Evolutionary conservation across 2,113 vertebrate species (phyloP), one percentile per base, ranked within the genome.

Genomic region (Pangasianodon gigas): DNA sequence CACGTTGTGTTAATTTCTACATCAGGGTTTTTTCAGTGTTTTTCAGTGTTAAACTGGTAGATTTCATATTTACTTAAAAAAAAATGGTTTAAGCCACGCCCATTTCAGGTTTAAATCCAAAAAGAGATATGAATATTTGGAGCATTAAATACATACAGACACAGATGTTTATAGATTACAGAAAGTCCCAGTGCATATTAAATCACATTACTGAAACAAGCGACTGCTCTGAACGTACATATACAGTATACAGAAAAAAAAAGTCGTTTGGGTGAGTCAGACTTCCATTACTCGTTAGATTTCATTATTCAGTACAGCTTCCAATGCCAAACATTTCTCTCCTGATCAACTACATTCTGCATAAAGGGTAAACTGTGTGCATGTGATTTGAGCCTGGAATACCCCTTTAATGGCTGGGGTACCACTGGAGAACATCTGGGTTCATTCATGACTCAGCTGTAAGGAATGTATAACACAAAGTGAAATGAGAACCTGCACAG

Each of bases 361-460:
- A 60, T 44, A 37, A 83, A 44, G 3, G n/a, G 14, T 83, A 21
- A 21, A 37, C 1, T 21, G 29, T 6, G 54, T 32, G 7, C 52
- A 1, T 60, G 54, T 19, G 8, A 18, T 32, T 41, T 54, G 14
- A 80, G 52, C 18, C 52, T 58, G 32, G 16, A 58, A 2, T 58
- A 21, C 37, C 11, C 10, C 24, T 84, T 62, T 60, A 60, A 84
- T 46, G 4, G 13, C 8, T 24, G 13, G 41, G 82, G 37, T 84
- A 46, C 82, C 21, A 8, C 37, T 46, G 56, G 10, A 46, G 60
- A 19, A 41, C 37, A 77, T 54, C 29, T n/a, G 65, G 54, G 74
- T 21, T 79, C 13, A 48, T 26, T 69, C 67, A 32, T 84, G 87
- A 84, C 69, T 89, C 87, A 74, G 80, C 81, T 74, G 18, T 56